phyloP scores from a whole-genome alignment of 2,113 vertebrate species.

The Gallinago media region DNA sequence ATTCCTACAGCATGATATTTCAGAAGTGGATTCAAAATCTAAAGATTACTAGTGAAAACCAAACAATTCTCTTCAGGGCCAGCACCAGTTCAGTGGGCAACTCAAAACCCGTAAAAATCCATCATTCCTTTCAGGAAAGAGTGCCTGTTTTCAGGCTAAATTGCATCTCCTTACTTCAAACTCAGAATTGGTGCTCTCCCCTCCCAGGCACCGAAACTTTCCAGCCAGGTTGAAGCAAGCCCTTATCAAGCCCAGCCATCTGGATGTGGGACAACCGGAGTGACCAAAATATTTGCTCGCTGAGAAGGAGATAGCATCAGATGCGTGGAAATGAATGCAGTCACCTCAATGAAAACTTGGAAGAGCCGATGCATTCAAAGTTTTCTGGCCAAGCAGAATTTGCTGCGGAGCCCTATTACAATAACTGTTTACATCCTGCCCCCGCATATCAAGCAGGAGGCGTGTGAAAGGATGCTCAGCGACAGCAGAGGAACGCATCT shows the following conservation, averaged over 20 bases:
- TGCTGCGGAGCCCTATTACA: background rate
- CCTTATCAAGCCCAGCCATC: slow-evolving; percentile 9
- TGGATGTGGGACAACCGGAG: slow-evolving; percentile 2
- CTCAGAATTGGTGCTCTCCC: background rate
- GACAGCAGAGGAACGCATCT: slow-evolving; percentile 24
- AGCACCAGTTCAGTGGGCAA: background rate
- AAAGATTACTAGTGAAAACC: background rate
- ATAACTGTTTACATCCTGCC: slow-evolving; percentile 47
- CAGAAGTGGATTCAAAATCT: slow-evolving; percentile 11
- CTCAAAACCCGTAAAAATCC: background rate
- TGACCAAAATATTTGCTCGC: slow-evolving; percentile 33
- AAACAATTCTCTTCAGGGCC: background rate
- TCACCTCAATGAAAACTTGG: slow-evolving; percentile 37
- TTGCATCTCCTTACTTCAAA: background rate
- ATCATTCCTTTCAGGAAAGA: background rate
- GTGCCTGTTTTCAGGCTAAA: background rate
- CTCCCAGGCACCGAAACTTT: background rate
- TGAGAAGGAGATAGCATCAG: slow-evolving; percentile 26
- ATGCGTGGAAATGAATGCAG: slow-evolving; percentile 50
- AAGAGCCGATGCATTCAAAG: slow-evolving; percentile 5
- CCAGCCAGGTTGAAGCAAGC: background rate
- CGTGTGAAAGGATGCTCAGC: slow-evolving; percentile 26
- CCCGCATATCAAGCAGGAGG: background rate
- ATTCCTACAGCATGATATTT: slow-evolving; percentile 28
- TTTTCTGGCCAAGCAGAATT: slow-evolving; percentile 30